These are phyloP conservation scores for Oreotrochilus melanogaster DNA, from an alignment of 2,113 vertebrate genomes.

Conservation along the genomic window DNA sequence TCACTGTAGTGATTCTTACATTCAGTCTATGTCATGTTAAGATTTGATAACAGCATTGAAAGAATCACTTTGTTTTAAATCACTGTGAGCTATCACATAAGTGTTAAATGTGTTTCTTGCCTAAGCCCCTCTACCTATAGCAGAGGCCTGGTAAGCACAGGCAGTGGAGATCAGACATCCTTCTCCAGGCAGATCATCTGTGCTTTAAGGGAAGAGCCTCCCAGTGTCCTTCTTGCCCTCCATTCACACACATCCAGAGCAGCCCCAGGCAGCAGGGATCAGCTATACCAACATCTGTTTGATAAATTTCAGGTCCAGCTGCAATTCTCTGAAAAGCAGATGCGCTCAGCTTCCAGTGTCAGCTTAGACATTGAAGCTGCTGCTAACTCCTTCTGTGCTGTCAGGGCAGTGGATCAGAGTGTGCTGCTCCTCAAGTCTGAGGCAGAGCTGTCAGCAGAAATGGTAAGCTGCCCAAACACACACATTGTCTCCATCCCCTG, in stretches of 20 bases:
- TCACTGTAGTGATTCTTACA: neutral
- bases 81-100: neutral
- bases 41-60: neutral
- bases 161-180: neutral
- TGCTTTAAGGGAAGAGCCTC: neutral
- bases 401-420: conserved; percentile 86
- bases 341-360: conserved; percentile 73
- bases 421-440: conserved; percentile 78
- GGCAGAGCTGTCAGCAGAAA: conserved; percentile 57
- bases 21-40: neutral
- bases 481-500: neutral
- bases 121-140: neutral
- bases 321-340: conserved; percentile 75
- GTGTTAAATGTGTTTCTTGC: neutral
- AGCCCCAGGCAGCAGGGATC: neutral
- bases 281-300: neutral
- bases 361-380: conserved; percentile 77
- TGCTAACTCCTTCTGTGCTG: conserved; percentile 84
- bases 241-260: neutral
- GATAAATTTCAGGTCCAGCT: conserved; percentile 80
- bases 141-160: neutral
- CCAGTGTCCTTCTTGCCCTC: neutral
- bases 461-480: neutral
- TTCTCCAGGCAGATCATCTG: neutral
- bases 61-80: neutral